Evolutionary conservation across 2,113 vertebrate genomes (phyloP).

Genomic region (Phyllostomus discolor): DNA sequence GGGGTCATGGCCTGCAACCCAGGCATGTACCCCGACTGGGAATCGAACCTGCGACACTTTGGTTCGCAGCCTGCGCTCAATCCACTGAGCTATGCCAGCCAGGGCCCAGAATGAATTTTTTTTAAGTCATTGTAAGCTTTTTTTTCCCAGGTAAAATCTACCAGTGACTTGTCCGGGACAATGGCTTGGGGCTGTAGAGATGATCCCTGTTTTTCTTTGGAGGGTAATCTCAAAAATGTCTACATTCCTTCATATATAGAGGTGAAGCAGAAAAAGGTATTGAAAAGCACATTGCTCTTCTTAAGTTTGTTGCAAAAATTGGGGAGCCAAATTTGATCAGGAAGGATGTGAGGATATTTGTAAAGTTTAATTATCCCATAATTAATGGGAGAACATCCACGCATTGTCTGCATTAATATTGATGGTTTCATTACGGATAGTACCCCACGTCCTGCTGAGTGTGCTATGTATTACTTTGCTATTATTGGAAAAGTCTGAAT

Average conservation of each 20-base stretch:
- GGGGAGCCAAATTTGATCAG: background rate
- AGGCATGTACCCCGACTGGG: too few species aligned
- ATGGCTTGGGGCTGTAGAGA: background rate
- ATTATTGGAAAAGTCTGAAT: background rate
- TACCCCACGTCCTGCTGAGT: background rate
- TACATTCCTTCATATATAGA: background rate
- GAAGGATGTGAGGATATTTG: background rate
- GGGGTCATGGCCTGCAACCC: too few species aligned
- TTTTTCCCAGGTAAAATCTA: background rate
- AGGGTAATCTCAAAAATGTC: background rate
- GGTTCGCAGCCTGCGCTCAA: too few species aligned
- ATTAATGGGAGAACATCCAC: background rate
- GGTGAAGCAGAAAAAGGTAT: background rate
- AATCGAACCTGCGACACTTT: too few species aligned
- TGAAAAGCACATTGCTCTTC: background rate
- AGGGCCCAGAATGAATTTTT: too few species aligned
- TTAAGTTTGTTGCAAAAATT: background rate
- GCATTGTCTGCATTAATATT: background rate
- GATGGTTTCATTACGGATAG: background rate
- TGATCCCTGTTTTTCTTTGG: background rate
- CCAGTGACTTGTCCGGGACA: background rate
- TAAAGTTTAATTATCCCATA: background rate
- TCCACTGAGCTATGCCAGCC: too few species aligned
- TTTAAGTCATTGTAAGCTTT: background rate
- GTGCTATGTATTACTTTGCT: background rate